Percentiles rank a stretch among this genome's conserved stretches.
These are phyloP conservation scores for Pavo muticus DNA, from an alignment of 2,113 vertebrate species.

Conservation along the genomic window DNA sequence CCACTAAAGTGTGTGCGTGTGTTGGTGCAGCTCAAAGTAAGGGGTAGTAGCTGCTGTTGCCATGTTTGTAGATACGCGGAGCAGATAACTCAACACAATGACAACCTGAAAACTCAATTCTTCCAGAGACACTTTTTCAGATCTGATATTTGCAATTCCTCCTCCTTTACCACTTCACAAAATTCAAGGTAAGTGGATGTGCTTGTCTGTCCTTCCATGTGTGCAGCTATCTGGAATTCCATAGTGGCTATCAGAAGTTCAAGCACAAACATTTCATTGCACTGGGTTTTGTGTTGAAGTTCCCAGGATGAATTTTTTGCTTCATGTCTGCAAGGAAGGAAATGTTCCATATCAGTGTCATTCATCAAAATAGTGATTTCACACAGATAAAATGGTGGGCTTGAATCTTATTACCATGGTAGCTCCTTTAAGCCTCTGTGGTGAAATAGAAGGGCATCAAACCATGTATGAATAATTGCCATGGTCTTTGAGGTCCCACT, in stretches of 20 bases:
- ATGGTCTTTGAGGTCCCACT: not conserved
- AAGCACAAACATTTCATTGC: rapidly evolving
- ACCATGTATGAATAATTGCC: not conserved
- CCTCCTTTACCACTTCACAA: not conserved
- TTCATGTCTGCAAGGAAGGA: not conserved
- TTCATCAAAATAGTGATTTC: slow-evolving; percentile 15
- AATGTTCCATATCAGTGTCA: not conserved
- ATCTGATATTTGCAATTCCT: not conserved
- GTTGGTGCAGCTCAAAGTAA: not conserved
- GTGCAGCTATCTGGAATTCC: not conserved
- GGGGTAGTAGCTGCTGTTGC: not conserved
- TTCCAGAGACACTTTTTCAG: not conserved
- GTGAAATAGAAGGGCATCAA: slow-evolving; percentile 11
- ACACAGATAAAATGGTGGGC: not conserved
- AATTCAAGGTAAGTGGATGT: not conserved
- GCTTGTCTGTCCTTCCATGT: rapidly evolving
- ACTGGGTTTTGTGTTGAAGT: not conserved
- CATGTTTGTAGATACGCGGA: not conserved
- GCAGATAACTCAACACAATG: not conserved
- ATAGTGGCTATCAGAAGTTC: not conserved
- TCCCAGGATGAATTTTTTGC: not conserved
- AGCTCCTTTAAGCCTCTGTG: not conserved
- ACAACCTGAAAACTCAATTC: not conserved
- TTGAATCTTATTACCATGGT: slow-evolving; percentile 3
- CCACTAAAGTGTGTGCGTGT: not conserved